Base-by-base conservation (phyloP, 35 echinoderm and acorn worm genomes). In the Hemicentrotus pulcherrimus region DNA sequence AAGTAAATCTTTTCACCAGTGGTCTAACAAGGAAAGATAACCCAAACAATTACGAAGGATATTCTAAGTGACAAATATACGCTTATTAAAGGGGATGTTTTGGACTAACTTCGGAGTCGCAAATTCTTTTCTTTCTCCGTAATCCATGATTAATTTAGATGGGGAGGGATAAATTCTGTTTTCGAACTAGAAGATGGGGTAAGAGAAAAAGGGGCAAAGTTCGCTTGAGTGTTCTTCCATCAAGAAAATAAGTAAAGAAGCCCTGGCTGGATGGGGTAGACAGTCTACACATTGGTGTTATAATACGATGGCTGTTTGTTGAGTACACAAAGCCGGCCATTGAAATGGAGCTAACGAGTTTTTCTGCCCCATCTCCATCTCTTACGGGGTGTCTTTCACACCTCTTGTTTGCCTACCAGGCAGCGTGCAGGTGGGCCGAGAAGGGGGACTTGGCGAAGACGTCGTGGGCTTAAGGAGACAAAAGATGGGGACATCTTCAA, bases 211-310 rank as follows among this genome's bases (percentile, higher is more conserved):
- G 19, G 65, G 65, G 19, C 6, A 78, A 78, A n/a, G 65, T 78
- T 70, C 61, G 61, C 61, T 70, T 70, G 61, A 70, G 61, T 70
- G 61, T 70, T 78, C 65, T 78, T 24, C 65, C 65, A 78, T 78
- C 65, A n/a, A 78, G 65, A 78, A 71, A 71, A 78, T 22, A 78
- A 78, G 65, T 15, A 78, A n/a, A 78, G 22, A 28, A 7, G 65
- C 65, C 65, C 6, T 28, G 19, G 65, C 18, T 78, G 65, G 65
- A 55, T 55, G 50, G 22, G 28, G 65, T 78, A 78, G 65, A 78
- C 22, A 78, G 65, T 78, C 65, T 78, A 78, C 65, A 78, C 65
- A 78, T 78, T 78, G 65, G 65, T 78, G 65, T 78, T 22, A 78
- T 78, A 78, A 78, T n/a, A 78, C 19, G 22, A 78, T 78, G 65